Percentiles rank a stretch among this genome's conserved stretches.
phyloP scores from a whole-genome alignment of 2,888 invertebrate species.

The Galeruca laticollis region DNA sequence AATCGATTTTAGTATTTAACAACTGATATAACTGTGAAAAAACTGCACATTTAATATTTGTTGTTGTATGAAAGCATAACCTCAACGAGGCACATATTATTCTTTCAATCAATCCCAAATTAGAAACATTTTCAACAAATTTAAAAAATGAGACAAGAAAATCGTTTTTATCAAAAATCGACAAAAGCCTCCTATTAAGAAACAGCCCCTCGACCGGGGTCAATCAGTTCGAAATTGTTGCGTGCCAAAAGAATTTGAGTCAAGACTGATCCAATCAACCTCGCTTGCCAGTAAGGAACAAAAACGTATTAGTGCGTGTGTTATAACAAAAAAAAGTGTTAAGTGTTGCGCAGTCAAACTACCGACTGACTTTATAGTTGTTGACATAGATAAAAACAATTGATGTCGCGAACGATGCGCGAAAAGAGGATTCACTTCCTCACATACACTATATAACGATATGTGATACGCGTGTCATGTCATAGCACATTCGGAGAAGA shows the following conservation, averaged over 20 bases:
- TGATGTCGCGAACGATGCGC: constrained; percentile 40
- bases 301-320: constrained; percentile 51
- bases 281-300: constrained; percentile 46
- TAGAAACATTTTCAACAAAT: no score
- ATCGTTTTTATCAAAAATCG: neutral
- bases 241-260: constrained; percentile 38
- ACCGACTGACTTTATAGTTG: constrained; percentile 60
- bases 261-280: constrained; percentile 51
- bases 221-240: constrained; percentile 39
- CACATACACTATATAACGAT: constrained; percentile 40
- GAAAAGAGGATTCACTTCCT: constrained; percentile 13
- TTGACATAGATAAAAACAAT: constrained; percentile 59
- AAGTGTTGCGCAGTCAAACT: constrained; percentile 60
- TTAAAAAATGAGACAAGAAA: no score
- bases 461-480: constrained; percentile 44
- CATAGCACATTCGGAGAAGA: constrained; percentile 49
- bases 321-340: constrained; percentile 57
- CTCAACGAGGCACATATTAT: no score
- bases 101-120: no score
- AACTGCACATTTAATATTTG: no score
- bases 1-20: no score
- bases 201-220: neutral
- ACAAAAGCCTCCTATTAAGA: neutral
- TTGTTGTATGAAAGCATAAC: no score
- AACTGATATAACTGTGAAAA: no score